phyloP scores from a whole-genome alignment of 2,113 vertebrate species.

The Colius striatus region DNA sequence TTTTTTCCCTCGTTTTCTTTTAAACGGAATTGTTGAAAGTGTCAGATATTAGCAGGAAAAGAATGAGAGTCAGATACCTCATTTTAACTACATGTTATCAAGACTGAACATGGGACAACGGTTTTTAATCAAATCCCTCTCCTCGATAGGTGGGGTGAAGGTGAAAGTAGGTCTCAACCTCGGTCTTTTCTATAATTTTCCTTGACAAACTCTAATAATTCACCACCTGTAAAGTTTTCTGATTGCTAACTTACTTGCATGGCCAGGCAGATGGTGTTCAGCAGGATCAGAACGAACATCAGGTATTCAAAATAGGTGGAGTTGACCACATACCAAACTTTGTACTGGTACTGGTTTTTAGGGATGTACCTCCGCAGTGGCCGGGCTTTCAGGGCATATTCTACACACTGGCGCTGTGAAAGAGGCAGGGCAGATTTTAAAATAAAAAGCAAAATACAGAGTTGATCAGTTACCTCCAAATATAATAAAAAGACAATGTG shows the following conservation, averaged over 20 bases:
- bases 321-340: slow-evolving; percentile 99
- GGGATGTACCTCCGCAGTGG: slow-evolving; percentile 95
- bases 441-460: background rate
- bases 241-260: slow-evolving; percentile 88
- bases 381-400: slow-evolving; percentile 96
- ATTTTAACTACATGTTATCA: background rate
- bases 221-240: background rate
- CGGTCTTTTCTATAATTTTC: background rate
- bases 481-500: accelerated
- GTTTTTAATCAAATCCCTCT: background rate
- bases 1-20: background rate
- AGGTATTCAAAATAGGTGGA: slow-evolving; percentile 99
- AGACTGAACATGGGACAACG: background rate
- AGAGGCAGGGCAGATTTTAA: background rate
- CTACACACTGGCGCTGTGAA: slow-evolving; percentile 95
- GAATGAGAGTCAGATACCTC: background rate
- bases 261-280: slow-evolving; percentile 99
- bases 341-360: slow-evolving; percentile 99
- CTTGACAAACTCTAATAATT: background rate
- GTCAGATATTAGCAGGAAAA: background rate
- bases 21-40: background rate
- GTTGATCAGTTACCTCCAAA: background rate
- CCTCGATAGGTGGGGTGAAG: background rate
- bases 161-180: background rate
- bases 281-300: slow-evolving; percentile 98